Percentiles rank a stretch among this genome's conserved stretches.
These are phyloP conservation scores for Siphamia tubifer DNA, from an alignment of 2,113 vertebrate species.

Conservation along the genomic window DNA sequence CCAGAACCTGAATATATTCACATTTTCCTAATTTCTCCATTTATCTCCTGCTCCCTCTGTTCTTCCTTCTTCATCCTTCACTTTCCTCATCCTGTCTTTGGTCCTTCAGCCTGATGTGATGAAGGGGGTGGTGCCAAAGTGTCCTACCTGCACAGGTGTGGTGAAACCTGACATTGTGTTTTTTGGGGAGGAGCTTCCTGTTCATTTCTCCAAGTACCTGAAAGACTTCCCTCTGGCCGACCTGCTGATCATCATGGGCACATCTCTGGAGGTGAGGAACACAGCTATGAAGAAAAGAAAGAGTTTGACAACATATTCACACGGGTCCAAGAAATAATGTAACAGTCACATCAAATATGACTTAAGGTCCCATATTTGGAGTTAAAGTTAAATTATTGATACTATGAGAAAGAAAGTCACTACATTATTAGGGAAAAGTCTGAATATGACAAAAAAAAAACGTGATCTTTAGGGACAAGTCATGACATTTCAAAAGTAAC, in stretches of 20 bases:
- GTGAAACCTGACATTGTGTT: conserved; percentile 94
- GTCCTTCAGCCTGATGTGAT: conserved; percentile 81
- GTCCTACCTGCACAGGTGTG: conserved; percentile 83
- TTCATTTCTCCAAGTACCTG: conserved; percentile 85
- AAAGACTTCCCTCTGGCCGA: conserved; percentile 90
- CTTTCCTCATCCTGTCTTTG: background rate
- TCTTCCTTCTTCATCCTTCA: too few relatives aligned
- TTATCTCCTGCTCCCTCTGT: too few relatives aligned
- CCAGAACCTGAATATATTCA: too few relatives aligned
- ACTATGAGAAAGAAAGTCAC: background rate
- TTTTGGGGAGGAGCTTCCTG: conserved; percentile 91
- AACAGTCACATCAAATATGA: too few relatives aligned
- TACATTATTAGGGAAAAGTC: too few relatives aligned
- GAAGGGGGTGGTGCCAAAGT: conserved; percentile 83
- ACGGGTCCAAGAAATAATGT: too few relatives aligned
- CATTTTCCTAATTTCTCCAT: too few relatives aligned
- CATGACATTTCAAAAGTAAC: too few relatives aligned
- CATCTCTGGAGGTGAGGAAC: conserved; percentile 88
- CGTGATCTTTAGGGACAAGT: too few relatives aligned
- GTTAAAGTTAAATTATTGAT: background rate
- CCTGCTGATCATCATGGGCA: conserved; percentile 91
- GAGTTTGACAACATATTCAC: too few relatives aligned
- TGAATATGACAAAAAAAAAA: too few relatives aligned
- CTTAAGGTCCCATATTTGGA: background rate
- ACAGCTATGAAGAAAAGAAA: too few relatives aligned